These are phyloP conservation scores for Garra rufa DNA, from an alignment of 2,113 vertebrate species.

Conservation along the genomic window DNA sequence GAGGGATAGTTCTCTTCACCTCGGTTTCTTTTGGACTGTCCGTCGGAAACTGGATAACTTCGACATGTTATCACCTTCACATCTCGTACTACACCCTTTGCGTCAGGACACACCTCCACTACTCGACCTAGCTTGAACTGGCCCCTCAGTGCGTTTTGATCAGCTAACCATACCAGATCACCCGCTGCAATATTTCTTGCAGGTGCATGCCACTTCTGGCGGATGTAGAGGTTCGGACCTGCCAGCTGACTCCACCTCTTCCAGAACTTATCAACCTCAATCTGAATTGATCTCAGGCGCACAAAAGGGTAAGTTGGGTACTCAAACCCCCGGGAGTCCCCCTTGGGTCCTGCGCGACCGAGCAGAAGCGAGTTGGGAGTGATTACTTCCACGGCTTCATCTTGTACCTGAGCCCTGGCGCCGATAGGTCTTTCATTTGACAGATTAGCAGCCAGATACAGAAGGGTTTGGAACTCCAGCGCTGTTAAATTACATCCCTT, in stretches of 20 bases:
- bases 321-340: conserved; percentile 2
- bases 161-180: conserved; percentile 32
- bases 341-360: not conserved
- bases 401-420: conserved; percentile 32
- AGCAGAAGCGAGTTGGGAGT: conserved; percentile 13
- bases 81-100: conserved; percentile 38
- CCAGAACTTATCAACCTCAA: conserved; percentile 16
- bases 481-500: not conserved
- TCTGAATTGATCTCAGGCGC: conserved; percentile 8
- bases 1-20: not conserved
- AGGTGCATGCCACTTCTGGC: conserved; percentile 16
- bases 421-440: no score
- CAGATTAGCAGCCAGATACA: no score
- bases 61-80: conserved; percentile 37
- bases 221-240: not conserved
- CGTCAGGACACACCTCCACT: conserved; percentile 21
- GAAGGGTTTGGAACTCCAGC: no score
- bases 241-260: conserved; percentile 12
- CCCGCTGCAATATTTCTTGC: conserved; percentile 40
- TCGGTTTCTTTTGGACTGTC: not conserved
- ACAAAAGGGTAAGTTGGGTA: not conserved
- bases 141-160: conserved; percentile 2
- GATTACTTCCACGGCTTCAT: not conserved
- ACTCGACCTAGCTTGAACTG: conserved; percentile 37
- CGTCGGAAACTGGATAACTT: not conserved